A percentile compares a stretch with the other conserved stretches of the same genome.
phyloP scores from a whole-genome alignment of 2,113 vertebrate genomes.

The Mastomys natalensis region DNA sequence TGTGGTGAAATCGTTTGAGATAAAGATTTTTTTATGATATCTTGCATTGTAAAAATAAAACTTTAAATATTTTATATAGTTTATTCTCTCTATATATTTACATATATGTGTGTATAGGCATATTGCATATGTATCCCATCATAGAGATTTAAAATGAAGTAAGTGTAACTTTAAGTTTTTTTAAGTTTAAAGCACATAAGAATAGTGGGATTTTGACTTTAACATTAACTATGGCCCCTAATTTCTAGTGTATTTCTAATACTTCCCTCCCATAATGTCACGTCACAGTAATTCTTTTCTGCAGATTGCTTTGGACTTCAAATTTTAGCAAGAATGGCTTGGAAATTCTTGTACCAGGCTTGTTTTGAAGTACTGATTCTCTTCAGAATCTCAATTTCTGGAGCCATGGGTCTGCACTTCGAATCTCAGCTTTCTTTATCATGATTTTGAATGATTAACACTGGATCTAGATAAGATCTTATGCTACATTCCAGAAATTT shows the following conservation, averaged over 20 bases:
- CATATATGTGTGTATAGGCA: neutral
- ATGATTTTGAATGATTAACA: neutral
- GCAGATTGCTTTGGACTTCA: neutral
- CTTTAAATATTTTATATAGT: constrained; percentile 16
- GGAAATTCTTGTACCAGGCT: neutral
- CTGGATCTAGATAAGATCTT: neutral
- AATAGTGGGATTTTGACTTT: neutral
- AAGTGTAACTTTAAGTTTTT: neutral
- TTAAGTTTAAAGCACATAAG: neutral
- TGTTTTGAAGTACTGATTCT: neutral
- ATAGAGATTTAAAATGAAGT: neutral
- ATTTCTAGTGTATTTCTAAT: neutral
- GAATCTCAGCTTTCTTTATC: neutral
- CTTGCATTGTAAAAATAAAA: constrained; percentile 3
- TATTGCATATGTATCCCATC: neutral
- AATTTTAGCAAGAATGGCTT: neutral
- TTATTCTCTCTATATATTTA: neutral
- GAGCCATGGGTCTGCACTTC: neutral
- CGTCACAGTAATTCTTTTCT: neutral
- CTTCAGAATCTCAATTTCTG: neutral
- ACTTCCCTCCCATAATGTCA: neutral
- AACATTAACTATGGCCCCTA: neutral
- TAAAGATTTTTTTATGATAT: constrained; percentile 48
- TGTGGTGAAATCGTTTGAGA: constrained; percentile 48
- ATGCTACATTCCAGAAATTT: constrained; percentile 24